These are phyloP conservation scores for Bhutanitis thaidina DNA, from an alignment of 2,888 invertebrate species.

Conservation along the genomic window DNA sequence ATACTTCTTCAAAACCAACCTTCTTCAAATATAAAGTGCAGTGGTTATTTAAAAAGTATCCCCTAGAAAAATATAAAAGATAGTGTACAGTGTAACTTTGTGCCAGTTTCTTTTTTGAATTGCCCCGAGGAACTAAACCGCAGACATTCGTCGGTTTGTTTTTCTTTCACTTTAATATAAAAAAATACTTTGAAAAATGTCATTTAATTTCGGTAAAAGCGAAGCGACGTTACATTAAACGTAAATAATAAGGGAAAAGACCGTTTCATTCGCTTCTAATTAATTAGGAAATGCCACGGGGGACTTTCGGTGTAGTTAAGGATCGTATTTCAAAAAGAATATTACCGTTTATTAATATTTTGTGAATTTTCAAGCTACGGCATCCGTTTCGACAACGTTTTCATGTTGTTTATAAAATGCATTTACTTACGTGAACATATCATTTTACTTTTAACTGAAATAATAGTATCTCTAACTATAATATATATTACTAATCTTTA, in stretches of 20 bases:
- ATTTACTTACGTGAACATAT: no score
- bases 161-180: constrained; percentile 7
- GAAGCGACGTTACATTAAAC: constrained; percentile 24
- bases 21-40: constrained; percentile 4
- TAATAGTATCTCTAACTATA: no score
- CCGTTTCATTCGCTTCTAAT: constrained; percentile 33
- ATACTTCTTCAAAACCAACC: background rate
- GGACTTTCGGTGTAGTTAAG: constrained; percentile 21
- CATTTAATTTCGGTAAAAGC: constrained; percentile 23
- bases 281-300: constrained; percentile 29
- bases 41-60: constrained; percentile 8
- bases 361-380: constrained; percentile 2
- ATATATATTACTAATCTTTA: no score
- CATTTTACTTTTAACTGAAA: no score
- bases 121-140: constrained; percentile 6
- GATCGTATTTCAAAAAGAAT: constrained; percentile 26
- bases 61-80: constrained; percentile 9
- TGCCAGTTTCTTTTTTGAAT: constrained; percentile 2
- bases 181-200: constrained; percentile 15
- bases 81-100: constrained; percentile 12
- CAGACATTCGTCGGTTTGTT: constrained; percentile 7
- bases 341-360: constrained; percentile 24
- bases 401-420: background rate
- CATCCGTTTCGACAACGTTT: background rate
- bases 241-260: constrained; percentile 29